phyloP scores from a whole-genome alignment of 2,113 vertebrate species.

The Thomomys bottae region DNA sequence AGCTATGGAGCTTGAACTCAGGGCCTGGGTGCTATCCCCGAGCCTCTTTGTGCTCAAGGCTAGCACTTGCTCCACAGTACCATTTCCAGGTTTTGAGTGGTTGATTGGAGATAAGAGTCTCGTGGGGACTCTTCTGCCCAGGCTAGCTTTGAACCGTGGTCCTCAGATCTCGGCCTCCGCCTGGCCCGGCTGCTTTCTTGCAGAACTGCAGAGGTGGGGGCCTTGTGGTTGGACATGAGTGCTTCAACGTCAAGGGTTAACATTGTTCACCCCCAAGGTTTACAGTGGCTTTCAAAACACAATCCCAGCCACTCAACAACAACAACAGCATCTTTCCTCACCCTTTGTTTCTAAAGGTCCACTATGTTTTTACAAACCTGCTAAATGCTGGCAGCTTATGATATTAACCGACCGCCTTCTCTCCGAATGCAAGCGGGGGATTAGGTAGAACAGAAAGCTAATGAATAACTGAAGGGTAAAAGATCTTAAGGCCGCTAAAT shows the following conservation, averaged over 20 bases:
- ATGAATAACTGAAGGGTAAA: conserved; percentile 69
- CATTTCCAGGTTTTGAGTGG: too few species aligned
- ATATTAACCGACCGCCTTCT: conserved; percentile 56
- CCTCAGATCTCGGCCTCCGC: too few species aligned
- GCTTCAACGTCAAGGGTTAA: not conserved
- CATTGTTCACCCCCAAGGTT: not conserved
- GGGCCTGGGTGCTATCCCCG: too few species aligned
- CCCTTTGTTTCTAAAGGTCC: not conserved
- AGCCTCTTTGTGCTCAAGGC: too few species aligned
- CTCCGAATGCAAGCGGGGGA: conserved; percentile 53
- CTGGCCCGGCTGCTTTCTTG: not conserved
- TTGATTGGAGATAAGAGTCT: too few species aligned
- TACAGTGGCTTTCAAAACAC: not conserved
- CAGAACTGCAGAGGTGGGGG: not conserved
- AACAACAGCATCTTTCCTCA: not conserved
- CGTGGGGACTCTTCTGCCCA: too few species aligned
- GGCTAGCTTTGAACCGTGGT: too few species aligned
- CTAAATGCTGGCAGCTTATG: conserved; percentile 4
- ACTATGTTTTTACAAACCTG: not conserved
- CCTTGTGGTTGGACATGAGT: too few species aligned
- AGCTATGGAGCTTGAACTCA: too few species aligned
- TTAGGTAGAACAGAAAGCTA: conserved; percentile 55
- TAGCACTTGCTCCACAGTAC: too few species aligned
- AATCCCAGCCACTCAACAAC: not conserved
- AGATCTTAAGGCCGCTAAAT: conserved; percentile 52